Percentiles rank a stretch among this genome's conserved stretches.
These are phyloP conservation scores for Cololabis saira DNA, from an alignment of 2,113 vertebrate species.

Conservation along the genomic window DNA sequence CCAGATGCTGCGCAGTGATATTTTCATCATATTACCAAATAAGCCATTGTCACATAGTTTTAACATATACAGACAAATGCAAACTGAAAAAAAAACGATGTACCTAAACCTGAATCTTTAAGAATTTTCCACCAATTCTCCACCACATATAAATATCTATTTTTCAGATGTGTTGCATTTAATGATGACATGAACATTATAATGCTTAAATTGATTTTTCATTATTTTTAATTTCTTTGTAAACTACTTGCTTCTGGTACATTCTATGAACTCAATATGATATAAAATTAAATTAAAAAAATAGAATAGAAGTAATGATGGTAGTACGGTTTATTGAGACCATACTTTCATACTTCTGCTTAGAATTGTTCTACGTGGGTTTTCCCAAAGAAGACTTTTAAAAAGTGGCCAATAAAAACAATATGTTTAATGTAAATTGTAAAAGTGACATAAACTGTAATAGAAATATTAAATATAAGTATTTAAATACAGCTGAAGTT, in stretches of 20 bases:
- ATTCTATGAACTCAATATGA: conserved; percentile 74
- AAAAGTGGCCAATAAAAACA: conserved; percentile 16
- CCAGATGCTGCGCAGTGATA: neutral
- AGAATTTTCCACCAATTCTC: neutral
- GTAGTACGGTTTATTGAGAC: conserved; percentile 37
- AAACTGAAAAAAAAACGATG: too few species aligned
- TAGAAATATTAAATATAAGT: too few species aligned
- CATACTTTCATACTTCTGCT: conserved; percentile 50
- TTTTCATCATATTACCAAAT: conserved; percentile 6
- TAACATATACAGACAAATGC: too few species aligned
- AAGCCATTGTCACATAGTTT: neutral
- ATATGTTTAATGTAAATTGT: too few species aligned
- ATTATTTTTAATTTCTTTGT: conserved; percentile 48
- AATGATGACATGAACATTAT: conserved; percentile 12
- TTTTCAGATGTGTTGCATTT: conserved; percentile 10
- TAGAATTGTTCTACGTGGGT: conserved; percentile 4
- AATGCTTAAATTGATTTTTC: conserved; percentile 29
- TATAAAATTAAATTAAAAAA: conserved; percentile 44
- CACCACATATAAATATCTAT: neutral
- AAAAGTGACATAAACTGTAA: too few species aligned
- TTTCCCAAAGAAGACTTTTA: conserved; percentile 8
- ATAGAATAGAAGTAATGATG: conserved; percentile 38
- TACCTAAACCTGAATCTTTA: too few species aligned
- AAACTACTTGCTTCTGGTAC: conserved; percentile 80
- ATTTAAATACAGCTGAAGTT: too few species aligned